These are phyloP conservation scores for Periophthalmus modestus DNA, from an alignment of 2,113 vertebrate genomes.

Conservation along the genomic window DNA sequence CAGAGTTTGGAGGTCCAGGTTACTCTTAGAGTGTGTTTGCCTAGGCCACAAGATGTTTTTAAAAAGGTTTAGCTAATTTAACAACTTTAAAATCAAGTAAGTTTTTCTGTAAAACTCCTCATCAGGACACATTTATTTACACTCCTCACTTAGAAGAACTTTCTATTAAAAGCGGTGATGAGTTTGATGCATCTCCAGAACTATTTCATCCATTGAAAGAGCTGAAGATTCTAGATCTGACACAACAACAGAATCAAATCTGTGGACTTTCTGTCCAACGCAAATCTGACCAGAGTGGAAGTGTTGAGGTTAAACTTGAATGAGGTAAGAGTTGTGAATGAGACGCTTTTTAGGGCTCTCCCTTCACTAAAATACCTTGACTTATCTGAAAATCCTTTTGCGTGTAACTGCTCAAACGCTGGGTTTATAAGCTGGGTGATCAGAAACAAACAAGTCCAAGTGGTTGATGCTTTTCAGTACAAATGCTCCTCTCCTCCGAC, in stretches of 20 bases:
- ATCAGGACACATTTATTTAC: too few relatives aligned
- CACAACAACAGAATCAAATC: constrained; percentile 49
- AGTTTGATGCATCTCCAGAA: not conserved
- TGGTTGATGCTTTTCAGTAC: constrained; percentile 65
- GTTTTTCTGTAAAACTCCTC: too few relatives aligned
- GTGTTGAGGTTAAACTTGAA: constrained; percentile 67
- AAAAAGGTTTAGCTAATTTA: too few relatives aligned
- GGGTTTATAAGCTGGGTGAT: constrained; percentile 66
- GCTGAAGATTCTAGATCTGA: not conserved
- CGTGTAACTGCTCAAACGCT: constrained; percentile 72
- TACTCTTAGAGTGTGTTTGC: too few relatives aligned
- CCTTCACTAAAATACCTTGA: constrained; percentile 68
- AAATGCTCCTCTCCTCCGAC: constrained; percentile 69
- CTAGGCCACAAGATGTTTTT: too few relatives aligned
- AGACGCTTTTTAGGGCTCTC: constrained; percentile 41
- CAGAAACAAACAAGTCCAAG: constrained; percentile 59
- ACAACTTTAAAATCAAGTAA: too few relatives aligned
- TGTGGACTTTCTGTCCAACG: constrained; percentile 71
- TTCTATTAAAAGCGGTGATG: too few relatives aligned
- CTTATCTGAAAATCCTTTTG: constrained; percentile 68
- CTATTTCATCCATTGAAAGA: not conserved
- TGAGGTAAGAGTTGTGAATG: constrained; percentile 42
- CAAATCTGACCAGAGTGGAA: constrained; percentile 60
- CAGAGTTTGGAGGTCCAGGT: too few relatives aligned
- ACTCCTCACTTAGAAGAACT: too few relatives aligned